phyloP scores from a whole-genome alignment of 2,113 vertebrate species.

The Notarius lentiginosus region DNA sequence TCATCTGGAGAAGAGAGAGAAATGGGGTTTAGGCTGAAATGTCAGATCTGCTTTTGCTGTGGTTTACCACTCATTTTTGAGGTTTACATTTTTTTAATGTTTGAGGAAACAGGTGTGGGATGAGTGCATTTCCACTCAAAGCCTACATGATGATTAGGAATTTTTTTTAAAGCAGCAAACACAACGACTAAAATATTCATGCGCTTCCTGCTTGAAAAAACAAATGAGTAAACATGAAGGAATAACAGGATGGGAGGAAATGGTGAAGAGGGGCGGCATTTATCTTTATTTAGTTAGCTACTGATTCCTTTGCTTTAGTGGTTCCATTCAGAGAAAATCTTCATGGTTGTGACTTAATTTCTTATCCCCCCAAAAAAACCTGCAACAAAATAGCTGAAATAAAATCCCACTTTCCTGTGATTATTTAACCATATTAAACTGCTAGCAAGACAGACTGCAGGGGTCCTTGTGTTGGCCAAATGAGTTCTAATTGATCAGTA shows the following conservation, averaged over 20 bases:
- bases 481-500: slow-evolving; percentile 13
- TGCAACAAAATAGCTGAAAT: background rate
- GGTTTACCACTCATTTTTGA: slow-evolving; percentile 6
- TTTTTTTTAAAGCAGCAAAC: slow-evolving; percentile 13
- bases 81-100: background rate
- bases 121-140: background rate
- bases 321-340: background rate
- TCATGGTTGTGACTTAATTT: background rate
- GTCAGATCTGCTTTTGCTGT: background rate
- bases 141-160: background rate
- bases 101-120: background rate
- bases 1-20: slow-evolving; percentile 62
- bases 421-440: background rate
- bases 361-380: background rate
- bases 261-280: slow-evolving; percentile 34
- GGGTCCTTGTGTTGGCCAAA: background rate
- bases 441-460: background rate
- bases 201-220: slow-evolving; percentile 17
- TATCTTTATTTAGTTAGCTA: slow-evolving; percentile 38
- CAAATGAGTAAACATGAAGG: slow-evolving; percentile 2
- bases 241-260: slow-evolving; percentile 56
- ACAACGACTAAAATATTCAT: slow-evolving; percentile 7
- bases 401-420: background rate
- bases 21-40: background rate
- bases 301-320: background rate